Conservation (phyloP, 2,113 vertebrate genomes). For the Tragelaphus buxtoni region DNA sequence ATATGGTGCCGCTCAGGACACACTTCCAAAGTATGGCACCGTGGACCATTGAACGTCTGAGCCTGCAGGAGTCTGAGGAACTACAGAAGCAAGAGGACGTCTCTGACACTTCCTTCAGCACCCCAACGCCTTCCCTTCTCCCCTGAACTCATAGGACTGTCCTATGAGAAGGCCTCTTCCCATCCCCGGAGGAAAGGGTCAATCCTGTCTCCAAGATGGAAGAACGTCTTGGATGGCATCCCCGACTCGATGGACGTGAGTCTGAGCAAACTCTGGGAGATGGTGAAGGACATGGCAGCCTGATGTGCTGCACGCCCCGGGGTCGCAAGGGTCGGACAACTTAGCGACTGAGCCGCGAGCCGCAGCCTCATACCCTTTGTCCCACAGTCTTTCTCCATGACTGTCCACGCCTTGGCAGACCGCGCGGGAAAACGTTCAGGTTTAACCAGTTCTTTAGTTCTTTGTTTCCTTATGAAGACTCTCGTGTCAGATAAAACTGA, state of each 20-base stretch:
- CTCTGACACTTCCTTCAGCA: neutral
- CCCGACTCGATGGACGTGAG: neutral
- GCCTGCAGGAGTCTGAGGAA: neutral
- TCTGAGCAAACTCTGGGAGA: neutral
- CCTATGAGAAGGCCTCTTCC: neutral
- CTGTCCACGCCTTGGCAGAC: neutral
- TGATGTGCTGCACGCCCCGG: neutral
- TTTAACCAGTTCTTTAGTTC: neutral
- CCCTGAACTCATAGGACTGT: neutral
- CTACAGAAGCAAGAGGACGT: neutral
- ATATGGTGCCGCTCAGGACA: neutral
- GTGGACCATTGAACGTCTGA: neutral
- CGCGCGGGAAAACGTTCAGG: neutral
- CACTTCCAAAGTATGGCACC: neutral
- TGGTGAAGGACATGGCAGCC: neutral
- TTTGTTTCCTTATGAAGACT: neutral
- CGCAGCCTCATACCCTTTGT: neutral
- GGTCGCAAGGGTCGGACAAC: rapidly evolving
- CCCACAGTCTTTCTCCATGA: neutral
- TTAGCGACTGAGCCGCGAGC: neutral
- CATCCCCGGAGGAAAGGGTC: neutral
- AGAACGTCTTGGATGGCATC: neutral
- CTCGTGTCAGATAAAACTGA: neutral
- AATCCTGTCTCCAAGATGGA: neutral
- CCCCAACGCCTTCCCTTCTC: neutral